phyloP scores from a whole-genome alignment of 2,888 invertebrate genomes.

The Seladonia tumulorum region DNA sequence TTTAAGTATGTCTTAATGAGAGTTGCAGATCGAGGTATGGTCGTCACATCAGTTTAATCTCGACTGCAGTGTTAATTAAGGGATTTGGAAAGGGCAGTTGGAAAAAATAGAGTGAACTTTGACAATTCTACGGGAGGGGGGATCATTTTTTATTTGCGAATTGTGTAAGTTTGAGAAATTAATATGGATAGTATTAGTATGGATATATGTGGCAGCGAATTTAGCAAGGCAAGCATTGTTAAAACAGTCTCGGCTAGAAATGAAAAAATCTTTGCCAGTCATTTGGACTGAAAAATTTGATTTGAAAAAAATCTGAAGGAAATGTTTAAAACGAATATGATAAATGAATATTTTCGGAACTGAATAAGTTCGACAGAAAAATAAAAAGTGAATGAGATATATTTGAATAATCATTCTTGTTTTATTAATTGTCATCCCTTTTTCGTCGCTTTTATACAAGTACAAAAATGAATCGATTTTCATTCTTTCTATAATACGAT shows the following conservation, averaged over 20 bases:
- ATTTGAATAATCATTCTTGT: conserved; percentile 4
- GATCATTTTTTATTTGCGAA: neutral
- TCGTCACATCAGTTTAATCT: conserved; percentile 26
- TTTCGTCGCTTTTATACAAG: conserved; percentile 9
- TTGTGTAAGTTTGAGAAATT: neutral
- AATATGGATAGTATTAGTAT: too few species aligned
- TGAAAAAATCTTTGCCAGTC: neutral
- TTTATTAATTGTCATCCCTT: neutral
- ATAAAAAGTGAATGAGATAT: conserved; percentile 1
- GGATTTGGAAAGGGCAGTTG: neutral
- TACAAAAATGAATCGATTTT: conserved; percentile 8
- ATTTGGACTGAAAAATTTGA: neutral
- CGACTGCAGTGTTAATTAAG: neutral
- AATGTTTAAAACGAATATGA: neutral
- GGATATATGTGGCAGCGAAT: too few species aligned
- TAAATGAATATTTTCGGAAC: neutral
- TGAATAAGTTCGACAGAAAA: neutral
- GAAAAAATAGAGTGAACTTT: neutral
- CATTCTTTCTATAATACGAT: neutral
- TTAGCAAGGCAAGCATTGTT: too few species aligned
- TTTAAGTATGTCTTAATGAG: conserved; percentile 69
- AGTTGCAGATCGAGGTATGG: conserved; percentile 64
- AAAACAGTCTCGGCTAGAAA: too few species aligned
- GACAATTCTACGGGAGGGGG: neutral
- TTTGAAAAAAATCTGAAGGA: neutral